Evolutionary conservation across 2,888 invertebrate genomes (phyloP).

Genomic region (Seladonia tumulorum): DNA sequence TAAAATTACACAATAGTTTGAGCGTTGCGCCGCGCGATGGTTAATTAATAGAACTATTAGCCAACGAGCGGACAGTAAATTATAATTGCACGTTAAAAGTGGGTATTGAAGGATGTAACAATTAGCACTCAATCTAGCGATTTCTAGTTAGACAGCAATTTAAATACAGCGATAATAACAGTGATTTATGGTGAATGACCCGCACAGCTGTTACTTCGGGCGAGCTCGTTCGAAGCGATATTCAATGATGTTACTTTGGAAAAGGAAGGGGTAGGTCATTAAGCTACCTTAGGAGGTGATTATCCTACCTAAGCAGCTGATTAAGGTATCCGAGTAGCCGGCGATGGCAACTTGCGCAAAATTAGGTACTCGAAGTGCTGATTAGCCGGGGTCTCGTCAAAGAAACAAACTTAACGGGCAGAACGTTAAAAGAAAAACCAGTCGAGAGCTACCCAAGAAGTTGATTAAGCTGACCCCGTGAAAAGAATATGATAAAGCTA

Average conservation of each 20-base stretch:
- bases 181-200: constrained; percentile 9
- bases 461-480: not conserved
- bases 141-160: not conserved
- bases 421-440: not conserved
- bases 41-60: not conserved
- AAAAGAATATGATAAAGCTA: not conserved
- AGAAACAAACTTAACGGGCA: constrained; percentile 2
- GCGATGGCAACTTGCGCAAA: constrained; percentile 2
- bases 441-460: not conserved
- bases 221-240: not conserved
- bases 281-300: constrained; percentile 18
- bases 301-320: constrained; percentile 20
- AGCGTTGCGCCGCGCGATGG: not conserved
- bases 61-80: not conserved
- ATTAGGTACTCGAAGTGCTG: not conserved
- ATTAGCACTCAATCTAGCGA: constrained; percentile 13
- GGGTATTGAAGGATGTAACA: not conserved
- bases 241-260: not conserved
- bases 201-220: not conserved
- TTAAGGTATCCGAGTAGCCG: constrained; percentile 17
- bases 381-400: not conserved
- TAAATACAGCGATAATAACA: constrained; percentile 16
- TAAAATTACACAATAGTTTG: not conserved
- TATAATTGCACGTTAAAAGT: not conserved
- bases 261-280: not conserved